phyloP scores from a whole-genome alignment of 2,797 vertebrate genomes.

The Harpagifer antarcticus region DNA sequence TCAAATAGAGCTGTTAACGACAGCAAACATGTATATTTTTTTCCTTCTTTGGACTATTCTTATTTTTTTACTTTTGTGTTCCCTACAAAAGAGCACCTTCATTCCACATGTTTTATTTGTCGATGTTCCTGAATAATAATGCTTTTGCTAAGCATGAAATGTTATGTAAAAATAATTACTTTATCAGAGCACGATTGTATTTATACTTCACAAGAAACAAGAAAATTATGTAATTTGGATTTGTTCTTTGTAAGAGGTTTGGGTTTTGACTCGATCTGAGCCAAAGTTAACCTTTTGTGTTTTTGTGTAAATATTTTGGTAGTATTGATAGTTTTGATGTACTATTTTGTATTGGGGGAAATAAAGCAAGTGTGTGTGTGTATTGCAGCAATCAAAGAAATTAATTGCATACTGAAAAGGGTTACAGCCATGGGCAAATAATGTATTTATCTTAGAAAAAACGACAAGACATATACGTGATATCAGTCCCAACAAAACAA shows the following conservation, averaged over 20 bases:
- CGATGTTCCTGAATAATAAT: not conserved
- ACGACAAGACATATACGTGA: too few relatives aligned
- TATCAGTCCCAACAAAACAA: too few relatives aligned
- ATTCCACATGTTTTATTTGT: too few relatives aligned
- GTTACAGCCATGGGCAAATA: not conserved
- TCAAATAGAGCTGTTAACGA: too few relatives aligned
- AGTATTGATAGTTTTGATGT: constrained; percentile 22
- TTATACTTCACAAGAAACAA: constrained; percentile 1
- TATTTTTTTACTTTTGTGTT: too few relatives aligned
- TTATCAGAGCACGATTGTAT: not conserved
- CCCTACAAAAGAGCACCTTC: too few relatives aligned
- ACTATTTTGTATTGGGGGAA: constrained; percentile 7
- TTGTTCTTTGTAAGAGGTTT: not conserved
- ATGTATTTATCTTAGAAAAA: too few relatives aligned
- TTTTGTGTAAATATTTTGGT: constrained; percentile 45
- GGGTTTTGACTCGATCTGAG: constrained; percentile 8
- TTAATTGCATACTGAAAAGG: not conserved
- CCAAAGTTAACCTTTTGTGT: constrained; percentile 13
- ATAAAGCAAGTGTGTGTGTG: not conserved
- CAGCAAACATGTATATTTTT: too few relatives aligned
- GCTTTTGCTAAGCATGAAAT: not conserved
- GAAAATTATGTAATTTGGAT: not conserved
- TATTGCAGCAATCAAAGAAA: constrained; percentile 7
- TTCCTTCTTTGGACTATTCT: too few relatives aligned
- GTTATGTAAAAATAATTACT: not conserved